Conservation (phyloP, 2,888 invertebrate genomes). For the Nemoura dubitans region DNA sequence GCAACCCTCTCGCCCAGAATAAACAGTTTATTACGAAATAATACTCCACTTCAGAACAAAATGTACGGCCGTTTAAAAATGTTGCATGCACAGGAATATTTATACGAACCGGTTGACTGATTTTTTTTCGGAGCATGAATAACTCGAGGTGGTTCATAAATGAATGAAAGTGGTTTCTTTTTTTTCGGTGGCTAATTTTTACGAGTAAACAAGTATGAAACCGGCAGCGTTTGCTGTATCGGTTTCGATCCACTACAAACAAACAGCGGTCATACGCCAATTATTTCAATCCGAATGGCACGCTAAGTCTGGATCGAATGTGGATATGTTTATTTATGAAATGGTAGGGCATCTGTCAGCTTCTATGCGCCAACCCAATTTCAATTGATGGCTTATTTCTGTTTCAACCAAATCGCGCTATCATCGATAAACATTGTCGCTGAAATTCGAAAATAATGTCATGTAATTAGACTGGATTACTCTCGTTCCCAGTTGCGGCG, state of each 20-base stretch:
- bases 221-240: background rate
- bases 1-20: background rate
- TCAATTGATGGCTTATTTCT: background rate
- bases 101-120: background rate
- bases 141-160: background rate
- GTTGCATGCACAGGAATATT: background rate
- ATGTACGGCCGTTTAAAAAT: constrained; percentile 15
- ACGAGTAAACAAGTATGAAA: background rate
- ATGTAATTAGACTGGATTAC: background rate
- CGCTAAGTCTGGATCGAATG: background rate
- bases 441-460: background rate
- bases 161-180: background rate
- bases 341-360: background rate
- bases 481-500: background rate
- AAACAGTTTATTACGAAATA: constrained; percentile 29
- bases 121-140: background rate
- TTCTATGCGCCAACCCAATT: too few relatives aligned
- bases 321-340: background rate
- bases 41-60: constrained; percentile 28
- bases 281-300: background rate
- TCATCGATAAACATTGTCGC: background rate
- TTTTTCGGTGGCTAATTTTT: background rate
- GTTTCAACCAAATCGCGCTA: background rate
- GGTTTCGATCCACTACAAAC: background rate
- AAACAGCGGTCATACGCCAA: background rate